A percentile compares a stretch with the other conserved stretches of the same genome.
Evolutionary conservation across 2,113 vertebrate genomes (phyloP).

Genomic region (Melanerpes aurifrons): DNA sequence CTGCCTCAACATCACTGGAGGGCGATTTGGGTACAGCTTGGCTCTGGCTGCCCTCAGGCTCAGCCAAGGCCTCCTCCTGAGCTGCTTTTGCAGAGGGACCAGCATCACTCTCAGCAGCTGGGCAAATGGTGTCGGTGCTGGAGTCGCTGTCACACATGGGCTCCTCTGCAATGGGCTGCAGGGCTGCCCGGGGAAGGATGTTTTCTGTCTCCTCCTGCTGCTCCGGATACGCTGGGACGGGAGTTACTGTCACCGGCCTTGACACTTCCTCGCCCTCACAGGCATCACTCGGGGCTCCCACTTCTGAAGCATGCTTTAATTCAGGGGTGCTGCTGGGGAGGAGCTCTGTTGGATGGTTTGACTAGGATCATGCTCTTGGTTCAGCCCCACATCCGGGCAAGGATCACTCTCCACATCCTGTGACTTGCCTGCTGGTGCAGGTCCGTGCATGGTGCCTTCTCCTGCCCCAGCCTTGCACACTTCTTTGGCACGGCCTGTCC

Average conservation of each 20-base stretch:
- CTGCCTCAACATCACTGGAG: background rate
- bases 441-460: background rate
- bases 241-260: background rate
- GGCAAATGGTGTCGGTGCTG: conserved; percentile 11
- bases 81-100: background rate
- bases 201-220: background rate
- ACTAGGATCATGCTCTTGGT: background rate
- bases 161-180: conserved; percentile 60
- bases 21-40: background rate
- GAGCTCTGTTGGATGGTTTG: background rate
- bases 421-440: background rate
- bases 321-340: background rate
- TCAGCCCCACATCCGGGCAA: accelerated
- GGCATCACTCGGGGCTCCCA: background rate
- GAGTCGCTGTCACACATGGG: conserved; percentile 45
- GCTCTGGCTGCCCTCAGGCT: background rate
- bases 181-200: background rate
- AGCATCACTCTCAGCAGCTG: accelerated
- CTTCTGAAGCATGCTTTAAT: background rate
- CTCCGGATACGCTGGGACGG: accelerated
- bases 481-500: background rate
- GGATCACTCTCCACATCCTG: background rate
- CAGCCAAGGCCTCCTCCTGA: background rate
- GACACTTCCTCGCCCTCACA: background rate
- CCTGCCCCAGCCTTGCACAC: background rate